Percentiles rank a stretch among this genome's conserved stretches.
phyloP scores from a whole-genome alignment of 2,888 invertebrate species.

The Sarcophaga rosellei region DNA sequence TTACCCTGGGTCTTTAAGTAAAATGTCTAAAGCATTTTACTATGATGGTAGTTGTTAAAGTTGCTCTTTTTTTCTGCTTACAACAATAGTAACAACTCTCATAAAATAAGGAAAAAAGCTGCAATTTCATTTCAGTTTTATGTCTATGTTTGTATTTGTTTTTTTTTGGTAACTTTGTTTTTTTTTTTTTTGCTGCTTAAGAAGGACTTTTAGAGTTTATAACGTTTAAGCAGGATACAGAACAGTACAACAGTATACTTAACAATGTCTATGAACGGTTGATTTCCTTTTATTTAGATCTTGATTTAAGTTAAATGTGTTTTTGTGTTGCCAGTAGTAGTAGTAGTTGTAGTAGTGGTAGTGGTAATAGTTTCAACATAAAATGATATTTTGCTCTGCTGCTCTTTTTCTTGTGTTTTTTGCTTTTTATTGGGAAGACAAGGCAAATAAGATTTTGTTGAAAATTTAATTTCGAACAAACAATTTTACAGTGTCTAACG shows the following conservation, averaged over 20 bases:
- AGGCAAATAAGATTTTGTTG: slow-evolving; percentile 65
- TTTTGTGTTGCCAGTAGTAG: slow-evolving; percentile 16
- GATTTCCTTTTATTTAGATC: slow-evolving; percentile 69
- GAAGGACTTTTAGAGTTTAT: slow-evolving; percentile 9
- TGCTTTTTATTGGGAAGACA: not conserved
- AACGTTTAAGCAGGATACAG: slow-evolving; percentile 41
- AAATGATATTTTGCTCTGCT: slow-evolving; percentile 35
- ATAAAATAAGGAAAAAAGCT: slow-evolving; percentile 21
- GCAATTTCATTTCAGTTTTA: slow-evolving; percentile 26
- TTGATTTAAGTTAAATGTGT: slow-evolving; percentile 67
- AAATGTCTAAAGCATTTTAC: slow-evolving; percentile 66
- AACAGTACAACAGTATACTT: slow-evolving; percentile 39
- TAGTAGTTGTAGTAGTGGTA: not conserved
- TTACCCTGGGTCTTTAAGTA: slow-evolving; percentile 60
- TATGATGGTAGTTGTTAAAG: slow-evolving; percentile 51
- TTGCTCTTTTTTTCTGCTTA: slow-evolving; percentile 23
- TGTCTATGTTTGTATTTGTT: slow-evolving; percentile 11
- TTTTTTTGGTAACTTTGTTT: slow-evolving; percentile 20
- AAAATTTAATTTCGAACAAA: slow-evolving; percentile 66
- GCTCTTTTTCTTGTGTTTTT: slow-evolving; percentile 25
- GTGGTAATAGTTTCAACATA: slow-evolving; percentile 53
- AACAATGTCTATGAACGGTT: slow-evolving; percentile 68
- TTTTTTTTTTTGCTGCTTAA: slow-evolving; percentile 5
- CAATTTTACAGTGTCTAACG: slow-evolving; percentile 50
- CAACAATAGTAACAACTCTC: slow-evolving; percentile 9